Conservation (phyloP, 2,797 vertebrate species). For the Perodicticus potto region DNA sequence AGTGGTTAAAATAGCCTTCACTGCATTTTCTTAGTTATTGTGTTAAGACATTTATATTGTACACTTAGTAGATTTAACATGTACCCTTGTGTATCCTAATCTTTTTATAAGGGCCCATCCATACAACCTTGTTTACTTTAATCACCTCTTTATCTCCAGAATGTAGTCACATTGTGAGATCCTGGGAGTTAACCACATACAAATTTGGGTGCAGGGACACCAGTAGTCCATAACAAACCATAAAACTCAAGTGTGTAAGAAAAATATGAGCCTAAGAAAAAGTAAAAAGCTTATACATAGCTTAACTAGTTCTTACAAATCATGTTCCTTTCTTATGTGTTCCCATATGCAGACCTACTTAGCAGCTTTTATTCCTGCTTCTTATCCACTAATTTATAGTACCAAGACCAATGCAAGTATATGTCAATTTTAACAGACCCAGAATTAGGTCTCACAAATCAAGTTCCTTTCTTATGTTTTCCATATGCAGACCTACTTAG, state of each 20-base stretch:
- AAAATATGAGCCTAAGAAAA: conserved; percentile 5
- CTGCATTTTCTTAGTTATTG: too few relatives aligned
- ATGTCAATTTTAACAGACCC: not conserved
- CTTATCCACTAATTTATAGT: not conserved
- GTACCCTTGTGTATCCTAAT: not conserved
- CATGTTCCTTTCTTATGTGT: not conserved
- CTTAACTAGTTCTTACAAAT: not conserved
- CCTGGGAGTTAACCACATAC: not conserved
- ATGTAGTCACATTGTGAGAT: not conserved
- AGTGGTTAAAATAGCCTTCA: too few relatives aligned
- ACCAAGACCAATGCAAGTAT: not conserved
- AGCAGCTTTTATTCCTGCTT: not conserved
- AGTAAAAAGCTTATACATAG: not conserved
- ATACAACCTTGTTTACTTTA: not conserved
- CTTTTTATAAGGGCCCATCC: not conserved
- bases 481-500: not conserved
- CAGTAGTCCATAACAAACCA: not conserved
- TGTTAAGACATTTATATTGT: too few relatives aligned
- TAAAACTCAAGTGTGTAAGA: not conserved
- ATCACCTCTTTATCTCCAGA: not conserved
- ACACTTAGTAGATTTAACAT: too few relatives aligned
- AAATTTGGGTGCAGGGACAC: not conserved
- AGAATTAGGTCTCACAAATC: not conserved
- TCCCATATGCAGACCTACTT: not conserved
- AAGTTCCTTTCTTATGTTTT: not conserved